Evolutionary conservation across 2,797 vertebrate species (phyloP).

Genomic region (Tokudaia muenninki): DNA sequence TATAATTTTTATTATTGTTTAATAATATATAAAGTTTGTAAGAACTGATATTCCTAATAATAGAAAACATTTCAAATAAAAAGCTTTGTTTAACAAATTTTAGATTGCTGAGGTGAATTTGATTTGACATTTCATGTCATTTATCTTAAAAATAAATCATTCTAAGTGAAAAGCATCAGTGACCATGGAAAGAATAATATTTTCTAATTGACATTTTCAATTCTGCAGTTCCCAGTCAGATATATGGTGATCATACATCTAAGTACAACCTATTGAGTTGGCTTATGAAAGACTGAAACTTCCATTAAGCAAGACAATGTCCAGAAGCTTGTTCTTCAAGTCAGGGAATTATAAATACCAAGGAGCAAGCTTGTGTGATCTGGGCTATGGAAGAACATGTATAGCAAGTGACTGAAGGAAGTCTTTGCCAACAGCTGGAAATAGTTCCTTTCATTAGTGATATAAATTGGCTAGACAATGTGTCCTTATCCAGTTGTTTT

Average conservation of each 20-base stretch:
- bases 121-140: not conserved
- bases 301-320: not conserved
- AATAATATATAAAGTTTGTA: not conserved
- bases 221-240: not conserved
- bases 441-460: not conserved
- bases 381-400: not conserved
- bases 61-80: constrained; percentile 14
- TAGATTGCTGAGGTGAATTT: constrained; percentile 36
- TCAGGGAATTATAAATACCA: not conserved
- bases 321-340: not conserved
- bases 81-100: constrained; percentile 23
- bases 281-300: not conserved
- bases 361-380: not conserved
- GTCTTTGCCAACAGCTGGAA: not conserved
- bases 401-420: not conserved
- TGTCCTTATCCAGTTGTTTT: not conserved
- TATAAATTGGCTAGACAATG: not conserved
- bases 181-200: not conserved
- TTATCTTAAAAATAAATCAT: not conserved
- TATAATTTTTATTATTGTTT: constrained; percentile 4
- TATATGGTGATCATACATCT: not conserved
- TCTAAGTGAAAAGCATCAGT: not conserved
- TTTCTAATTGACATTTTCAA: constrained; percentile 25
- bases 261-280: not conserved
- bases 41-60: not conserved